Conservation (phyloP, 1,140 invertebrate species). For the Sinonovacula constricta region DNA sequence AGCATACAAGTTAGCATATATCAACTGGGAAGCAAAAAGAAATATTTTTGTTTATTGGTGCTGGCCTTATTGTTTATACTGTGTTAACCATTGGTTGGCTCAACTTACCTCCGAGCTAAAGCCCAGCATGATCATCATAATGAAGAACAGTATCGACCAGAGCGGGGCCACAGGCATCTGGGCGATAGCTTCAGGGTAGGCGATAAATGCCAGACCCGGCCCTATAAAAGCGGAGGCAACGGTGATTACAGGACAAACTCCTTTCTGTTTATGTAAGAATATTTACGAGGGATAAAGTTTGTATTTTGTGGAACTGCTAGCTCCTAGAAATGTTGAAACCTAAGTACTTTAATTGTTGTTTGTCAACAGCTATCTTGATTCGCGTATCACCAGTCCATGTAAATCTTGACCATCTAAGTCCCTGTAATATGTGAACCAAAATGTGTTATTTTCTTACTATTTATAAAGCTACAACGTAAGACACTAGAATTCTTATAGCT, state of each 20-base stretch:
- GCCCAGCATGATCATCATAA: conserved; percentile 96
- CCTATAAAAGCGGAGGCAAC: neutral
- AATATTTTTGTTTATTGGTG: too few species aligned
- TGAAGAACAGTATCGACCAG: conserved; percentile 98
- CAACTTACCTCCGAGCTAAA: conserved; percentile 89
- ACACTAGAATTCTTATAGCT: too few species aligned
- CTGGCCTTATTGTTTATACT: too few species aligned
- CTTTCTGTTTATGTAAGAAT: neutral
- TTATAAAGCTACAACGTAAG: too few species aligned
- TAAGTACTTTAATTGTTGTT: neutral
- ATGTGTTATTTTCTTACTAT: too few species aligned
- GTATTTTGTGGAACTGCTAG: neutral
- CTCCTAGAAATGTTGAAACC: neutral
- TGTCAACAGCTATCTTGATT: conserved; percentile 30
- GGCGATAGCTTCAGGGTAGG: conserved; percentile 67
- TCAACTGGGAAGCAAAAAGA: too few species aligned
- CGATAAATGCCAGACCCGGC: conserved; percentile 77
- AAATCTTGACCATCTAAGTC: conserved; percentile 14
- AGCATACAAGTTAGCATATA: too few species aligned
- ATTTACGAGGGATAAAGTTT: neutral
- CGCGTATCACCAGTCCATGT: conserved; percentile 23
- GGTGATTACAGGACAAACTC: too few species aligned
- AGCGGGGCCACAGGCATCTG: conserved; percentile 95
- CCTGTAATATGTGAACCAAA: too few species aligned
- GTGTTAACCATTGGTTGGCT: neutral